Conservation (phyloP, 2,797 vertebrate species). For the Xerus rutilus region DNA sequence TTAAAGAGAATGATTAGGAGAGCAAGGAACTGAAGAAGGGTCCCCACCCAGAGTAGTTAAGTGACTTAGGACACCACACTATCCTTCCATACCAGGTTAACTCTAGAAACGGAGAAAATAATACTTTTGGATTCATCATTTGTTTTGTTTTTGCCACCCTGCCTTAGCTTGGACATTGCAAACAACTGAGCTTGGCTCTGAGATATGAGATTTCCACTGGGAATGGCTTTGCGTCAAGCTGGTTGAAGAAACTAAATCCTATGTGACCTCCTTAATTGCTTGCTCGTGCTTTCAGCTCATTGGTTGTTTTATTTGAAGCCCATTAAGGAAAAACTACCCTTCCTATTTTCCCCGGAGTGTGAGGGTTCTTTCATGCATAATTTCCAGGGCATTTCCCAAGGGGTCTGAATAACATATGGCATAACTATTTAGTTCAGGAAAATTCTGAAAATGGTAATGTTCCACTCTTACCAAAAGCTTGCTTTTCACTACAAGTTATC, state of each 20-base stretch:
- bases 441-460: constrained; percentile 57
- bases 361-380: constrained; percentile 13
- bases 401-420: background rate
- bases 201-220: constrained; percentile 20
- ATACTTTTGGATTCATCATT: background rate
- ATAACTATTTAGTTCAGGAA: constrained; percentile 34
- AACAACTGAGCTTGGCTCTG: constrained; percentile 58
- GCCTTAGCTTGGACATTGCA: background rate
- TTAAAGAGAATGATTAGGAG: background rate
- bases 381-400: constrained; percentile 18
- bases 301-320: constrained; percentile 63
- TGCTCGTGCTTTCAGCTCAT: constrained; percentile 43
- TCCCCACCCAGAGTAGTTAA: background rate
- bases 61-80: background rate
- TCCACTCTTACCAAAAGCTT: constrained; percentile 18
- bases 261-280: constrained; percentile 20
- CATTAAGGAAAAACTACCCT: constrained; percentile 5
- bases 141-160: background rate
- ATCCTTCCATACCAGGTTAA: background rate
- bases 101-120: background rate
- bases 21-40: background rate
- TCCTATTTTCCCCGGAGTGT: background rate
- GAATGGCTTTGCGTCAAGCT: constrained; percentile 52
- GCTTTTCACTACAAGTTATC: constrained; percentile 14
- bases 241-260: constrained; percentile 59